Evolutionary conservation across 2,888 invertebrate genomes (phyloP), one percentile per base, ranked within the genome.

Genomic region (Gonocerus acuteangulatus): DNA sequence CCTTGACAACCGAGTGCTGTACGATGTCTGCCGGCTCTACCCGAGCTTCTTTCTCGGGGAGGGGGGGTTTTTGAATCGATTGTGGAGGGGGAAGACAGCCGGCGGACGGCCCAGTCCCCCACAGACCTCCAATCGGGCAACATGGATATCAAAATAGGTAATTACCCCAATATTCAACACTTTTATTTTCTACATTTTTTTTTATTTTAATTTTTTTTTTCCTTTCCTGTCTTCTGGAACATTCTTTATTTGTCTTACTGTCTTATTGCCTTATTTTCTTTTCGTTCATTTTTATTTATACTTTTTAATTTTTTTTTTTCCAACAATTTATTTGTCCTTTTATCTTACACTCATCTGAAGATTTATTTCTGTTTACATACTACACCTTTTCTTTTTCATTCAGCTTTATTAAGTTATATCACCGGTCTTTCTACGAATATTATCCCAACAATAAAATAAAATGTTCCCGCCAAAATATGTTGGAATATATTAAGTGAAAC

Each of bases 81-180:
- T 51, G 51, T 51, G 51, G 51, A 34, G 51, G 51, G 51, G 51
- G 51, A 1, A 51, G 19, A 4, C 19, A 34, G 32, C 34, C 34
- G 32, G 32, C 51, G 32, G 27, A 27, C 51, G 51, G 19, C 51
- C 51, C 51, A 51, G 51, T 51, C 51, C 51, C 51, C 51, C 51
- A 51, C 51, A 51, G 51, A 51, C 51, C 51, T 51, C 51, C 51
- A 18, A 51, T 51, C 51, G 51, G 19, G 34, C 51, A 51, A 51
- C 51, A 51, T 51, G 51, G 51, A 51, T 51, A 51, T 51, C 51
- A 51, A 51, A 51, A 32, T 51, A 34, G 51, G 51, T 51, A 51
- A 51, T 51, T 51, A 51, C 36, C n/a, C n/a, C 19, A 36, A 36
- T n/a, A 27, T 27, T 6, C 27, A 27, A 27, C 19, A 51, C 36